phyloP scores from a whole-genome alignment of 2,113 vertebrate species.

The Leptodactylus fuscus region DNA sequence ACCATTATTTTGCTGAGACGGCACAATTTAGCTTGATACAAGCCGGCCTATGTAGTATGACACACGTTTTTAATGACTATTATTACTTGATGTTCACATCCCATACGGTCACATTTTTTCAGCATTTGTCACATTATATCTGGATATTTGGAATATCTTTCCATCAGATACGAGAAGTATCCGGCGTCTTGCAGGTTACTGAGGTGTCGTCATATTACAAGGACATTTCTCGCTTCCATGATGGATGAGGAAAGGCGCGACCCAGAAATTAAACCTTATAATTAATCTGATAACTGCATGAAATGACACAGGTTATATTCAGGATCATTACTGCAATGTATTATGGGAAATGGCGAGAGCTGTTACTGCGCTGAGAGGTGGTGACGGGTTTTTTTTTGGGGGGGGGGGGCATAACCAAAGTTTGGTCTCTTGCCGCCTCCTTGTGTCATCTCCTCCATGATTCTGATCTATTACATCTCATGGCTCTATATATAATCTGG shows the following conservation, averaged over 20 bases:
- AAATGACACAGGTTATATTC: background rate
- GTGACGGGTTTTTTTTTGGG: background rate
- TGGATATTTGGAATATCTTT: background rate
- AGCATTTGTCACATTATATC: background rate
- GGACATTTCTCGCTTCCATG: background rate
- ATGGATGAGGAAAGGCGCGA: constrained; percentile 1
- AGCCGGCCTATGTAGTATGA: too few species aligned
- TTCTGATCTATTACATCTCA: too few species aligned
- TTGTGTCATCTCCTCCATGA: background rate
- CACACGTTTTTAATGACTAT: background rate
- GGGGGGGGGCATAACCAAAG: background rate
- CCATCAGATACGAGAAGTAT: background rate
- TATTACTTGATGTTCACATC: background rate
- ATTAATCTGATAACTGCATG: background rate
- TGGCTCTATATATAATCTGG: background rate
- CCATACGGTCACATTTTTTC: background rate
- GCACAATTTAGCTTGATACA: too few species aligned
- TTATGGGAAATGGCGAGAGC: background rate
- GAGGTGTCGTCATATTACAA: background rate
- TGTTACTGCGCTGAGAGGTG: background rate
- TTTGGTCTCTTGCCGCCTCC: background rate
- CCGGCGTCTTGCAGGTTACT: background rate
- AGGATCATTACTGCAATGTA: background rate
- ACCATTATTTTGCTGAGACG: too few species aligned
- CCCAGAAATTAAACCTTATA: background rate